Evolutionary conservation across 2,113 vertebrate species (phyloP).

Genomic region (Panurus biarmicus): DNA sequence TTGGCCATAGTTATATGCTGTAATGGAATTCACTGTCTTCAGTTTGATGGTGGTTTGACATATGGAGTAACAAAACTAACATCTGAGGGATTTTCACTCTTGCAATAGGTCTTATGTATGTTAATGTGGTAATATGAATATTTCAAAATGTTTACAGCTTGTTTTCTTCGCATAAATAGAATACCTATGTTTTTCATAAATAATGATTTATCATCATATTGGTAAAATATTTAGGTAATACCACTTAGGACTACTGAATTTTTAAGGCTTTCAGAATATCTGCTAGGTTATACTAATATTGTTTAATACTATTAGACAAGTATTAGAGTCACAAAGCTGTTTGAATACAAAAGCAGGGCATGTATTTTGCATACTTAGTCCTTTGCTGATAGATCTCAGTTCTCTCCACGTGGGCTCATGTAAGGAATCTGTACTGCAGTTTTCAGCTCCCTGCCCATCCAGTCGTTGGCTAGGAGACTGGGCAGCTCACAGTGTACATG

Average conservation of each 20-base stretch:
- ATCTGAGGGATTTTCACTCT: neutral
- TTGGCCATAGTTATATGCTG: conserved; percentile 38
- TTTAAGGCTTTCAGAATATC: neutral
- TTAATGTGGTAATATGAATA: neutral
- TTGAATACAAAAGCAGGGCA: neutral
- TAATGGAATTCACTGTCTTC: conserved; percentile 43
- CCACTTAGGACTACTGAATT: neutral
- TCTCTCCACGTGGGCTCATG: rapidly evolving
- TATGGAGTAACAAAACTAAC: neutral
- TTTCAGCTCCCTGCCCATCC: neutral
- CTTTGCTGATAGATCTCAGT: neutral
- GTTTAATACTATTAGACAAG: neutral
- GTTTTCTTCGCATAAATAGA: neutral
- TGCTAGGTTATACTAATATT: no score
- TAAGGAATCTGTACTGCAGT: neutral
- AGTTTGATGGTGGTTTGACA: conserved; percentile 8
- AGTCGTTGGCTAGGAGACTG: rapidly evolving
- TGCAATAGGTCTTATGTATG: neutral
- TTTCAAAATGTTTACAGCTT: conserved; percentile 3
- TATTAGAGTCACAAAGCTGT: neutral
- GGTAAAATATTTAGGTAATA: neutral
- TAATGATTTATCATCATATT: neutral
- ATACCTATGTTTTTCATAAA: neutral
- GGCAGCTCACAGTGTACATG: neutral
- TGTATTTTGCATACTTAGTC: neutral